Conservation (phyloP, 2,113 vertebrate genomes). For the Hystrix brachyura region DNA sequence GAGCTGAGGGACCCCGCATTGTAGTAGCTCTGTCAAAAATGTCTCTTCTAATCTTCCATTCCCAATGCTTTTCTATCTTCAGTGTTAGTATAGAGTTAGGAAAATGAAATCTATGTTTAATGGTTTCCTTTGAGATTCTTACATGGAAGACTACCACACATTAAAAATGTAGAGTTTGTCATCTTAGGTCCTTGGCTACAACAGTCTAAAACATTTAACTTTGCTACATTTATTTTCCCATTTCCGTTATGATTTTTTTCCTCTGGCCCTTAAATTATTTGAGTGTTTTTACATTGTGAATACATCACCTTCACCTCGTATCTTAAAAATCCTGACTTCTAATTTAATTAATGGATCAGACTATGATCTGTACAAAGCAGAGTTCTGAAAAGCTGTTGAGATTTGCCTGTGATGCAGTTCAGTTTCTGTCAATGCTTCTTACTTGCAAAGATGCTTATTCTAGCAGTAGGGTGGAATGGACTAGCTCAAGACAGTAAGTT, state of each 20-base stretch:
- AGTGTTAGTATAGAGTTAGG: neutral
- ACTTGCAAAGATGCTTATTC: neutral
- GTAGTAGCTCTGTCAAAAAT: neutral
- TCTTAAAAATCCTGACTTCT: slow-evolving; percentile 8
- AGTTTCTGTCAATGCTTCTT: neutral
- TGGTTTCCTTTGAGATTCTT: neutral
- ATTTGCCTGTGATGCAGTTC: neutral
- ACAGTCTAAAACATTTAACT: neutral
- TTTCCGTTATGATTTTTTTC: neutral
- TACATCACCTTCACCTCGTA: neutral
- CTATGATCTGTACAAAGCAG: neutral
- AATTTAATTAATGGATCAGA: neutral
- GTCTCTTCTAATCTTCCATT: neutral
- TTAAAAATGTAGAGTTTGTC: slow-evolving; percentile 31
- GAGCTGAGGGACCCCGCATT: neutral
- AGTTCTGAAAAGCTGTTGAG: neutral
- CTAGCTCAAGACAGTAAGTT: neutral
- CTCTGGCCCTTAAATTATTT: neutral
- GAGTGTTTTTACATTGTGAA: neutral
- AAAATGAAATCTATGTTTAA: neutral
- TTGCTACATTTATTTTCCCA: neutral
- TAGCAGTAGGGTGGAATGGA: neutral
- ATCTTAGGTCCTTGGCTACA: neutral
- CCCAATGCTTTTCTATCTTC: too few species aligned
- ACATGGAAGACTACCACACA: neutral